Evolutionary conservation across 2,888 invertebrate species (phyloP), one percentile per base, ranked within the genome.

Genomic region (Mamestra brassicae): DNA sequence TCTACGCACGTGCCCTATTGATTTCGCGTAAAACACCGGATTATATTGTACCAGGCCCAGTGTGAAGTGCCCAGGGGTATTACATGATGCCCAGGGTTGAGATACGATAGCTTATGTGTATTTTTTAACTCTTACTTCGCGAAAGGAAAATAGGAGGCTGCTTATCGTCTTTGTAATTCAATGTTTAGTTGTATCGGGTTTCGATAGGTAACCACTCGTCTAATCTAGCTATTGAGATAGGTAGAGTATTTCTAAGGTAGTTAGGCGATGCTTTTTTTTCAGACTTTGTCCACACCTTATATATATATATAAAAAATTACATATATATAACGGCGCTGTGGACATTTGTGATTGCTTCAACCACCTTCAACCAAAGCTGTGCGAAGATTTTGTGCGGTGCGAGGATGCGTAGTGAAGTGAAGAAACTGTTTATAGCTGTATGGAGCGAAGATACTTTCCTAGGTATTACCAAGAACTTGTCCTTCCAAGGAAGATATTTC

Each of bases 1-100:
- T 89, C 70, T 78, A 85, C 83, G 83, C 87, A 85, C 85, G 87
- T 89, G 89, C 89, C 90, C 91, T 91, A 92, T 91, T 91, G 92
- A 91, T 87, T 87, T 80, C 76, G 77, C 87, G 85, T 88, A 88
- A 88, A 87, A 88, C 87, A 84, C 72, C 58, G 80, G 84, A 84
- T 85, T 87, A 87, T 87, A 87, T 83, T 81, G 86, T 77, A 80
- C 74, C 71, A 34, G 62, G 71, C 72, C 69, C 70, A 77, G 74
- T 76, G 82, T 64, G 85, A 82, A 85, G 86, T 84, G 85, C 78
- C 86, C 79, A 52, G 70, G 80, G 80, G 83, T 63, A 84, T 83
- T 84, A 76, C 71, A 60, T 10, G 76, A 64, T 58, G 84, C 75
- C 76, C 75, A 75, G 52, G 55, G 45, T 50, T 75, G 75, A 84